Conservation (phyloP, 37 sponge, comb jelly and placozoan genomes). For the Oscarella lobularis region DNA sequence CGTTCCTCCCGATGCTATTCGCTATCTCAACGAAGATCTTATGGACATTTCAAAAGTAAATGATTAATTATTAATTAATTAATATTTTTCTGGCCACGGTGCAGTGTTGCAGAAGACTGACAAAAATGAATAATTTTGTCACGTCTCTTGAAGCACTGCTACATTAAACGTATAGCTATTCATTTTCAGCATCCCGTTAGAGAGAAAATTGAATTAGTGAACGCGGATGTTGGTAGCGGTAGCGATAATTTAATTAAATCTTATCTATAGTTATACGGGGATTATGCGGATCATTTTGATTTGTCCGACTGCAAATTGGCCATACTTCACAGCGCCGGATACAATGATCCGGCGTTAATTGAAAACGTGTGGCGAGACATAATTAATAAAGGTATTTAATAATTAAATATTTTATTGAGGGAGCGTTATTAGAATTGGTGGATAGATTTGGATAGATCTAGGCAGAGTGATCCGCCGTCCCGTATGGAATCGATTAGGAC, state of each 20-base stretch:
- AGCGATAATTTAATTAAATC: too few species aligned
- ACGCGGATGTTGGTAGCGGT: too few species aligned
- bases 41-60: slow-evolving; percentile 61
- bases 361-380: slow-evolving; percentile 86
- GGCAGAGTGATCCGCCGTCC: neutral
- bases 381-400: slow-evolving; percentile 36
- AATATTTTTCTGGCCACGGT: neutral
- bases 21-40: slow-evolving; percentile 37
- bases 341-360: slow-evolving; percentile 70
- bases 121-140: too few species aligned
- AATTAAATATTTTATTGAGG: neutral
- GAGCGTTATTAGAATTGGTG: neutral
- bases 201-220: too few species aligned
- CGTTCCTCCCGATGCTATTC: slow-evolving; percentile 23
- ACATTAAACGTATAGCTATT: too few species aligned
- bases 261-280: slow-evolving; percentile 44
- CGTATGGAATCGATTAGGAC: slow-evolving; percentile 16
- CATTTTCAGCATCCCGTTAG: too few species aligned
- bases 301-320: slow-evolving; percentile 87
- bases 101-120: neutral
- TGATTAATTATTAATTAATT: neutral
- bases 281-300: slow-evolving; percentile 83
- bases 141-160: too few species aligned
- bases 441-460: neutral
- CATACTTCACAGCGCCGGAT: slow-evolving; percentile 90